A percentile compares a stretch with the other conserved stretches of the same genome.
phyloP scores from a whole-genome alignment of 1,140 invertebrate genomes.

The Drosophila seguyi region DNA sequence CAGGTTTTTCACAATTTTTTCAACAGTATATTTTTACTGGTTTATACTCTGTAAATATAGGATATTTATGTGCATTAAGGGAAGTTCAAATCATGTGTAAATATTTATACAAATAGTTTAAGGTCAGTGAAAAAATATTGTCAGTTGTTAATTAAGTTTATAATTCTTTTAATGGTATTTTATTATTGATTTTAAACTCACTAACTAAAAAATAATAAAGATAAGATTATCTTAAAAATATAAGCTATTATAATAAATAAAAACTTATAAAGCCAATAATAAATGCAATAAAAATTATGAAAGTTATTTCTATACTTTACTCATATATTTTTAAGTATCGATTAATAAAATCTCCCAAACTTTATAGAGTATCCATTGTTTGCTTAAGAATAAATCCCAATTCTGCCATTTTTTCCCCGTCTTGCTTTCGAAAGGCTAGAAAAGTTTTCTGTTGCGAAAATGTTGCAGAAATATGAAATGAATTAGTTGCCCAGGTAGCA shows the following conservation, averaged over 20 bases:
- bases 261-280: no score
- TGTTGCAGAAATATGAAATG: slow-evolving; percentile 81
- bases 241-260: no score
- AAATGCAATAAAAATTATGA: no score
- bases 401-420: slow-evolving; percentile 14
- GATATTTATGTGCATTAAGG: background rate
- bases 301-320: no score
- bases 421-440: slow-evolving; percentile 11
- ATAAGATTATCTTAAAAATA: no score
- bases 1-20: slow-evolving; percentile 47
- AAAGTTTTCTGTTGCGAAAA: slow-evolving; percentile 62
- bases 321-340: no score
- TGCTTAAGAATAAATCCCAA: background rate
- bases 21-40: slow-evolving; percentile 10
- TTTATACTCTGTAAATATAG: slow-evolving; percentile 12
- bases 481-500: slow-evolving; percentile 68
- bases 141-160: no score
- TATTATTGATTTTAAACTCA: no score
- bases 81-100: background rate
- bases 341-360: no score
- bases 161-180: background rate
- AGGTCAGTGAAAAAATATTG: background rate
- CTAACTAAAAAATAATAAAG: no score
- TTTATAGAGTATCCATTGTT: slow-evolving; percentile 3
- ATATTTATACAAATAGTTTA: background rate